Base-by-base conservation (phyloP, 2,888 invertebrate species). In the Plebejus melissa region DNA sequence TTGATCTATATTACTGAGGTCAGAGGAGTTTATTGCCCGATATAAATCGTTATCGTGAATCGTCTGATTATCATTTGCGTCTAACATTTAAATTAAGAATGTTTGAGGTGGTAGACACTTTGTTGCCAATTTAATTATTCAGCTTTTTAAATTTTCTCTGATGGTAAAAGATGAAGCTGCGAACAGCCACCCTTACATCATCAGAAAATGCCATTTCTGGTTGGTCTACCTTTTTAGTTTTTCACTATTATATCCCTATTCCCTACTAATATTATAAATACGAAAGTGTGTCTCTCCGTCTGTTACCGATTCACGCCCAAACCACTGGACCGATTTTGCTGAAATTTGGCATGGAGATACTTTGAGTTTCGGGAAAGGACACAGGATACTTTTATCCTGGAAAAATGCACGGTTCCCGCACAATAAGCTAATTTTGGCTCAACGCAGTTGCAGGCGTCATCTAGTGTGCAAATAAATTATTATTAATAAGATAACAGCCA, bases 11-110 rank as follows among this genome's bases (percentile, higher is more conserved):
- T 65, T 11, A 13, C 32, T 36, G 32, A 65, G 65, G 65, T 65
- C 11, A 36, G 36, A 16, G 65, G 13, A 36, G 65, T 36, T 65
- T 65, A 65, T 32, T 65, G 65, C 16, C 32, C 65, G 65, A 65
- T 65, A 65, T 65, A 65, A 32, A 65, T 36, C 13, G 65, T 32
- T 65, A 65, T 65, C 32, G 54, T 54, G 50, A 54, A 65, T 65
- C 65, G 32, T 32, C 13, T 36, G 32, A 65, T 65, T 32, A 65
- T 60, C 60, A 60, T 36, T 65, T 36, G 60, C 60, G 60, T 65
- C 13, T 32, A 28, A 60, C 13, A 65, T 65, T 65, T 36, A 13
- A 65, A 65, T 36, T 36, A 65, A 32, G 65, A 36, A 65, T n/a
- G 60, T 36, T 65, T 65, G 32, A 65, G 65, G 65, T 32, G 32